These are phyloP conservation scores for Linnaemya vulpina DNA, from an alignment of 2,888 invertebrate species.

Conservation along the genomic window DNA sequence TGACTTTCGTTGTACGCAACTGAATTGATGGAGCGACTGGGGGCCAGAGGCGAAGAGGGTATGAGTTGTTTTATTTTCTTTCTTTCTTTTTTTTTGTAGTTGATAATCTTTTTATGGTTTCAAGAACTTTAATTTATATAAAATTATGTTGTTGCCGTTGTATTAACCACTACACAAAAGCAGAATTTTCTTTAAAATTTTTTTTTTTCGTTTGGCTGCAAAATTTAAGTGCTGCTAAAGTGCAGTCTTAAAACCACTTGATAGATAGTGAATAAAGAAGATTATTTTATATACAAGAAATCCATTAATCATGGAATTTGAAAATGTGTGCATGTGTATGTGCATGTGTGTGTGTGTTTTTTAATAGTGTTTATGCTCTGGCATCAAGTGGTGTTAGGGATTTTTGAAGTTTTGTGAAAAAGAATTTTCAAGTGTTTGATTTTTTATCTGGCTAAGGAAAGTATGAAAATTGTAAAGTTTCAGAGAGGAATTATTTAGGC, in stretches of 20 bases:
- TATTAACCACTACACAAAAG: slow-evolving; percentile 13
- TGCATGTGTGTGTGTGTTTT: slow-evolving; percentile 2
- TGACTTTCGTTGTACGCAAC: slow-evolving; percentile 15
- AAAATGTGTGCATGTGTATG: slow-evolving; percentile 8
- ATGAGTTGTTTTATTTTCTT: neutral
- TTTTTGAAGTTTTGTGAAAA: slow-evolving; percentile 11
- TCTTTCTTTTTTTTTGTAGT: slow-evolving; percentile 8
- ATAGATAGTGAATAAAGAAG: slow-evolving; percentile 59
- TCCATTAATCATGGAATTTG: slow-evolving; percentile 68
- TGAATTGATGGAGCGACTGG: slow-evolving; percentile 9
- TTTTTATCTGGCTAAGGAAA: slow-evolving; percentile 10
- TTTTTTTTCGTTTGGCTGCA: slow-evolving; percentile 24
- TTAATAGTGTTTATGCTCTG: slow-evolving; percentile 43
- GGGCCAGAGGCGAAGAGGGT: slow-evolving; percentile 10
- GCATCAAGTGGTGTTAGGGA: slow-evolving; percentile 50
- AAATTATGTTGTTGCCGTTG: slow-evolving; percentile 61
- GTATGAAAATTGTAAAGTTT: neutral
- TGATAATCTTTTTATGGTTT: slow-evolving; percentile 63
- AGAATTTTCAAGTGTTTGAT: neutral
- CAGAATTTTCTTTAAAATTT: neutral
- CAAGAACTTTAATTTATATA: slow-evolving; percentile 54
- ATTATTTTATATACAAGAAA: slow-evolving; percentile 60
- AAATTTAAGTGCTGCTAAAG: slow-evolving; percentile 69
- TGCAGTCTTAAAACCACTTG: slow-evolving; percentile 64
- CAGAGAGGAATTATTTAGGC: neutral